These are phyloP conservation scores for Seriola rivoliana DNA, from an alignment of 2,113 vertebrate species.

Conservation along the genomic window DNA sequence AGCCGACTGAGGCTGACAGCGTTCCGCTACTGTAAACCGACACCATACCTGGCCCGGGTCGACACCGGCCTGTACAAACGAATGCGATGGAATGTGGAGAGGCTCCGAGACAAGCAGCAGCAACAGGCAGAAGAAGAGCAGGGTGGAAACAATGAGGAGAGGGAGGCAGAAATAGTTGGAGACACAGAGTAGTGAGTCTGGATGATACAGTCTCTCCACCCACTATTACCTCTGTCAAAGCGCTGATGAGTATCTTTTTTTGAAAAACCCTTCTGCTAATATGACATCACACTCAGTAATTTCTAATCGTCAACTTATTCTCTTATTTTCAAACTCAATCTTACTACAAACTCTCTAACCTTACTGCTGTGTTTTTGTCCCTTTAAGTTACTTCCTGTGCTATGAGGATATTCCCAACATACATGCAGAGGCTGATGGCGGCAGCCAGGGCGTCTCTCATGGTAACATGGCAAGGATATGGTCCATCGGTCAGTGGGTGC, in stretches of 20 bases:
- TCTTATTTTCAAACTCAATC: background rate
- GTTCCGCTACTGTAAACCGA: slow-evolving; percentile 85
- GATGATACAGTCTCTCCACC: background rate
- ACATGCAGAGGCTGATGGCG: slow-evolving; percentile 28
- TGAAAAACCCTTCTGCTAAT: background rate
- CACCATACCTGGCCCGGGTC: slow-evolving; percentile 78
- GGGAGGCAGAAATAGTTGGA: slow-evolving; percentile 3
- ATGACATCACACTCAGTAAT: background rate
- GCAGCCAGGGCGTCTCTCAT: background rate
- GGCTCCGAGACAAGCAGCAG: slow-evolving; percentile 13
- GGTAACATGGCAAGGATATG: slow-evolving; percentile 77
- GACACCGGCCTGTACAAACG: slow-evolving; percentile 85
- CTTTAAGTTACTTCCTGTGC: slow-evolving; percentile 87
- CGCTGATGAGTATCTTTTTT: too few species aligned
- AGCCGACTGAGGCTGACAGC: slow-evolving; percentile 78
- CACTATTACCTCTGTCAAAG: background rate
- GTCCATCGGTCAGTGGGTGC: slow-evolving; percentile 89
- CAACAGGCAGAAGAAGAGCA: background rate
- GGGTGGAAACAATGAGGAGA: slow-evolving; percentile 3
- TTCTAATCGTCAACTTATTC: background rate
- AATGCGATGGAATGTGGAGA: slow-evolving; percentile 91
- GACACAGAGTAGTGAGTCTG: slow-evolving; percentile 87
- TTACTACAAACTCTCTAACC: background rate
- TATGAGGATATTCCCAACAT: slow-evolving; percentile 75
- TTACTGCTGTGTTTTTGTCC: background rate